phyloP scores from a whole-genome alignment of 1,140 invertebrate genomes.

The Acromyrmex charruanus region DNA sequence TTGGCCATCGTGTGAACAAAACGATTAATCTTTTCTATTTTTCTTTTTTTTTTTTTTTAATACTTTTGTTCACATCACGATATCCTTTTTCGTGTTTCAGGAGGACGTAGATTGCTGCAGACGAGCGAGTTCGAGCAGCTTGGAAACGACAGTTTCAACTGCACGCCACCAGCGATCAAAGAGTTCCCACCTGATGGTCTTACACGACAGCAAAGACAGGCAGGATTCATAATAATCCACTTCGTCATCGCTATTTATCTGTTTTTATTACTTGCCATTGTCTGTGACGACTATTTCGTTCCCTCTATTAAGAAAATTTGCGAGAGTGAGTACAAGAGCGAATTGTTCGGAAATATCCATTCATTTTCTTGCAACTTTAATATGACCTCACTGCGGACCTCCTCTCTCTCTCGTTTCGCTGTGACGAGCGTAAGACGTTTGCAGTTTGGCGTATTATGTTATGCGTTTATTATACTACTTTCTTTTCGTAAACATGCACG shows the following conservation, averaged over 20 bases:
- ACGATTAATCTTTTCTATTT: not conserved
- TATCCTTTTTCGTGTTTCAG: conserved; percentile 37
- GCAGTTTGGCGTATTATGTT: conserved; percentile 29
- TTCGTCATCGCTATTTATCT: conserved; percentile 88
- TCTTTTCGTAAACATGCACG: not conserved
- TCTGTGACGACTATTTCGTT: conserved; percentile 89
- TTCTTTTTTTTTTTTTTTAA: not conserved
- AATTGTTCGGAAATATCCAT: conserved; percentile 3
- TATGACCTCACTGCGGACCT: conserved; percentile 7
- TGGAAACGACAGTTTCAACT: conserved; percentile 80
- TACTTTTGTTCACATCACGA: not conserved
- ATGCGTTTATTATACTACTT: not conserved
- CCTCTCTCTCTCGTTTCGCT: conserved; percentile 33
- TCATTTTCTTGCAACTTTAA: not conserved
- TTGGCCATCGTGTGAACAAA: not conserved
- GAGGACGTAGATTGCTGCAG: conserved; percentile 80
- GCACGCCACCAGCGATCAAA: conserved; percentile 86
- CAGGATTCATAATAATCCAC: conserved; percentile 87
- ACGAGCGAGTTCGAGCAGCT: not conserved
- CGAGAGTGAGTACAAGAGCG: conserved; percentile 84
- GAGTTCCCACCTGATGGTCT: conserved; percentile 88
- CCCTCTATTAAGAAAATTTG: conserved; percentile 88
- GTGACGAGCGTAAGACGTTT: conserved; percentile 12
- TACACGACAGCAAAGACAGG: conserved; percentile 83
- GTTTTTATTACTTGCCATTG: conserved; percentile 87